phyloP scores from a whole-genome alignment of 2,888 invertebrate species.

The Leptopilina syphax region DNA sequence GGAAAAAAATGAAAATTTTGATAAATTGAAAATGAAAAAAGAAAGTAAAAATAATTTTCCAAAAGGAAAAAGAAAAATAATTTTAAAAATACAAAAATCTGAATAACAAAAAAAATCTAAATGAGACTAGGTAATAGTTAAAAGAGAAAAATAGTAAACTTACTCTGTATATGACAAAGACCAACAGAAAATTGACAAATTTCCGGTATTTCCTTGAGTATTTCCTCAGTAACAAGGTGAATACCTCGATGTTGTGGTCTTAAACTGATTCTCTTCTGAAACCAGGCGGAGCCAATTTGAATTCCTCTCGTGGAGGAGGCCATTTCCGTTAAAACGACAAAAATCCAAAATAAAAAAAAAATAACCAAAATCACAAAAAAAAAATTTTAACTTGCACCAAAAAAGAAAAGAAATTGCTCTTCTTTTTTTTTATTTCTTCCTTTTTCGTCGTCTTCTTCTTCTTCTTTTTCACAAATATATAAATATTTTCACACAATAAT shows the following conservation, averaged over 20 bases:
- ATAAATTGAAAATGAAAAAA: too few species aligned
- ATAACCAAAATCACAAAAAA: neutral
- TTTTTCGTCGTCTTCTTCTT: too few species aligned
- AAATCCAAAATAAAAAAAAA: too few species aligned
- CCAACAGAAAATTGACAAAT: slow-evolving; percentile 96
- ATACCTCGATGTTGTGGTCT: slow-evolving; percentile 97
- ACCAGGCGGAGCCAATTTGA: slow-evolving; percentile 98
- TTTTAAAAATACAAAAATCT: neutral
- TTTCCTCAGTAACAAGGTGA: slow-evolving; percentile 98
- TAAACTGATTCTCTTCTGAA: slow-evolving; percentile 97
- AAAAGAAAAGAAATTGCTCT: too few species aligned
- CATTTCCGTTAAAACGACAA: slow-evolving; percentile 76
- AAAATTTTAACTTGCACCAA: neutral
- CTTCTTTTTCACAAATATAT: too few species aligned
- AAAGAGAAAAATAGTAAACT: slow-evolving; percentile 76
- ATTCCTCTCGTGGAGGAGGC: slow-evolving; percentile 85
- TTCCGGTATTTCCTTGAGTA: slow-evolving; percentile 95
- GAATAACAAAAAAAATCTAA: neutral
- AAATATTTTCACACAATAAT: too few species aligned
- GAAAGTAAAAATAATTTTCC: too few species aligned
- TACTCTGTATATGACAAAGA: slow-evolving; percentile 97
- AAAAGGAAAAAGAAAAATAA: too few species aligned
- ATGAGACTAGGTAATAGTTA: too few species aligned
- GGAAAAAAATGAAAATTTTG: too few species aligned
- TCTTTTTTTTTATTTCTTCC: too few species aligned